Evolutionary conservation across 2,113 vertebrate species (phyloP), one percentile per base, ranked within the genome.

Genomic region (Gasterosteus aculeatus): DNA sequence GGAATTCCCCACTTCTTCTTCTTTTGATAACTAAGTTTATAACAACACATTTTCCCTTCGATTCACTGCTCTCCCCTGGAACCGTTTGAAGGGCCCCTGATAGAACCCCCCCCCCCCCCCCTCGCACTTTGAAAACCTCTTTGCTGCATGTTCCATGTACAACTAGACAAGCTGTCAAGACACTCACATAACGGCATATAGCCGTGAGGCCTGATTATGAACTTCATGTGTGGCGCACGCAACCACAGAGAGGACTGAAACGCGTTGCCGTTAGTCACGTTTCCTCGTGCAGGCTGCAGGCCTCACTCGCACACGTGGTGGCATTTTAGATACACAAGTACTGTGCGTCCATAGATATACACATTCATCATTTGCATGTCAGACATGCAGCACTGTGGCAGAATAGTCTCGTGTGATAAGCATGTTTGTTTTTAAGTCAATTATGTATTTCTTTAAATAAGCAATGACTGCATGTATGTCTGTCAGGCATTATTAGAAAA

Each of bases 181-280:
- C 26, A 11, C 53, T 56, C 22, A 22, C n/a, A 53, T 53, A 16
- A 46, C 49, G 3, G 3, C 49, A 38, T 54, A 31, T 3, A 16
- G 57, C 57, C 26, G 10, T 9, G 29, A 42, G 26, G 44, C 58
- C 15, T 19, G 29, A 56, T 49, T 38, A 58, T 57, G 59, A 69
- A 78, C 41, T 71, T 16, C 16, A 64, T 31, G 51, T 7, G 56
- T 53, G 53, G 14, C 16, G 63, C 63, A 61, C 57, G 26, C 19
- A 2, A 42, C 15, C 68, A 7, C 33, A 10, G 46, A 53, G 35
- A 59, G 44, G 46, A 46, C 69, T 61, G 5, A 65, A 35, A 60
- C 61, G 46, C 67, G 77, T 72, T 33, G 44, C 22, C 53, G 58
- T 57, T 49, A 44, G 60, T 65, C 51, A 49, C 22, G 60, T 22